Evolutionary conservation across 2,888 invertebrate genomes (phyloP), one percentile per base, ranked within the genome.

Genomic region (Eristalis tenax): DNA sequence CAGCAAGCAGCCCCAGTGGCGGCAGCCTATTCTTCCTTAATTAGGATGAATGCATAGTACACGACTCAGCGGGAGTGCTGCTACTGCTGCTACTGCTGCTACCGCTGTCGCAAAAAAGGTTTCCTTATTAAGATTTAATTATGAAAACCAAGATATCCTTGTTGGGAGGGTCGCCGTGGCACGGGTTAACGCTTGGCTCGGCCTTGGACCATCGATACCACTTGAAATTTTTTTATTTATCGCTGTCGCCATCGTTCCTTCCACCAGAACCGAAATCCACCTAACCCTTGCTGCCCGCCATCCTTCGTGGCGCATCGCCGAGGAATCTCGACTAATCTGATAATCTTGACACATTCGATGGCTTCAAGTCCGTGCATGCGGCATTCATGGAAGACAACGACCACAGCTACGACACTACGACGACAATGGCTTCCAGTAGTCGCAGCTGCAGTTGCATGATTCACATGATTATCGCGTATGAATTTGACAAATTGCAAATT

Each of bases 401-500:
- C 38, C n/a, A 11, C 23, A 26, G 23, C 11, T n/a, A n/a, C n/a
- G n/a, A n/a, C n/a, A n/a, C n/a, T n/a, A n/a, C n/a, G n/a, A 5
- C 43, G 57, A 15, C 74, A 13, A 32, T 35, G 26, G 18, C 50
- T 50, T 50, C 18, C 50, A 18, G 50, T 18, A 50, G 50, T 1
- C 64, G 77, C 77, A 84, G 74, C 61, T 81, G 81, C 81, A 85
- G 57, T 86, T 79, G 74, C 75, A 78, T 78, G 86, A 78, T 82
- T 86, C 78, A 70, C 78, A 83, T 74, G 66, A 83, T 86, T 74
- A 79, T 83, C 78, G 86, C 86, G 70, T 83, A 71, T 85, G 80
- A 80, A 86, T 86, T 86, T 83, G 86, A 86, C 86, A 86, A 86
- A 86, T 86, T 86, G 86, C 83, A 86, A 86, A 86, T 86, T 86